phyloP scores from a whole-genome alignment of 1,140 invertebrate genomes.

The Amphibalanus amphitrite region DNA sequence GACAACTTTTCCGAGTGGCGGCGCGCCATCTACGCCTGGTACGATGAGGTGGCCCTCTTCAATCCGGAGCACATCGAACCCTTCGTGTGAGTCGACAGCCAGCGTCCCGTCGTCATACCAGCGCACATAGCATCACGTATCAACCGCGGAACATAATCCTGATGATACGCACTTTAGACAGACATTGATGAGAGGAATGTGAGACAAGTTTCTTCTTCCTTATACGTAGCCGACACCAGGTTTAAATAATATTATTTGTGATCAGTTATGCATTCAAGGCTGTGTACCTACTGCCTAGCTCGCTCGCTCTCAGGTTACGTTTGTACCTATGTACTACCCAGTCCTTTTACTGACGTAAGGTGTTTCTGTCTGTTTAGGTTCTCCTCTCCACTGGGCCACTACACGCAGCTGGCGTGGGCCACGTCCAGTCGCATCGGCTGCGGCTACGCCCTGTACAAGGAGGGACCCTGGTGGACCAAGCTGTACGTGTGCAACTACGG shows the following conservation, averaged over 20 bases:
- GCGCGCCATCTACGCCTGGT: slow-evolving; percentile 18
- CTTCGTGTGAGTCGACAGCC: slow-evolving; percentile 17
- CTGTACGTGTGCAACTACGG: slow-evolving; percentile 21
- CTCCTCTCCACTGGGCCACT: slow-evolving; percentile 23
- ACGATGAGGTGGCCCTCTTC: slow-evolving; percentile 19
- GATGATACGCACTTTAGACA: too few species aligned
- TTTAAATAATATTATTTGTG: too few species aligned
- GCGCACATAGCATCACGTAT: too few species aligned
- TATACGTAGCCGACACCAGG: too few species aligned
- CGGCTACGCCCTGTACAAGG: slow-evolving; percentile 17
- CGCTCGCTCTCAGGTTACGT: too few species aligned
- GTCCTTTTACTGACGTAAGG: neutral
- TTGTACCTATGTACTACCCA: too few species aligned
- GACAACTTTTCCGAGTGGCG: slow-evolving; percentile 13
- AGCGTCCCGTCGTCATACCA: too few species aligned
- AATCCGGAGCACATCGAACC: slow-evolving; percentile 11
- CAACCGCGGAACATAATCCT: too few species aligned
- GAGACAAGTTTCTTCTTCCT: too few species aligned
- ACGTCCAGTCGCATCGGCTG: slow-evolving; percentile 18
- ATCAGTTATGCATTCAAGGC: too few species aligned
- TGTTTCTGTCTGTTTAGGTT: slow-evolving; percentile 8
- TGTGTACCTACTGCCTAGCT: too few species aligned
- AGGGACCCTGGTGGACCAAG: slow-evolving; percentile 21
- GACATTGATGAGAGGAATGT: too few species aligned
- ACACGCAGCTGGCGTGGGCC: slow-evolving; percentile 29